Evolutionary conservation across 2,888 invertebrate genomes (phyloP).

Genomic region (Drosophila histrio): DNA sequence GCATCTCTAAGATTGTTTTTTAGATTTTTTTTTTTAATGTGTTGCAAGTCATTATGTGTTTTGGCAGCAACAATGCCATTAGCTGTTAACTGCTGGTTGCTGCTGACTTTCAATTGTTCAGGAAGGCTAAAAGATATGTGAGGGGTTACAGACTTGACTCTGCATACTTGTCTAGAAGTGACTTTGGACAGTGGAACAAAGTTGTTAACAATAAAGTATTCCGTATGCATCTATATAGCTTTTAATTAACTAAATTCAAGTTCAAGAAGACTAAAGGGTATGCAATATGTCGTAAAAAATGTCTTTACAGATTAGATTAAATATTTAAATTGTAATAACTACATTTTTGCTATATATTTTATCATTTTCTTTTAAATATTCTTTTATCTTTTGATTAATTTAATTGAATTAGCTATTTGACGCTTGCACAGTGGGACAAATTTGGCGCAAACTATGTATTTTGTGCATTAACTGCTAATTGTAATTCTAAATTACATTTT

Average conservation of each 20-base stretch:
- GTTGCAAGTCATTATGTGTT: slow-evolving; percentile 52
- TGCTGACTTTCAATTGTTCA: slow-evolving; percentile 37
- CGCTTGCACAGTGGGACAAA: neutral
- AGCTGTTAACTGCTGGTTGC: slow-evolving; percentile 29
- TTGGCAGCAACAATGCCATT: slow-evolving; percentile 46
- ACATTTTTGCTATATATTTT: too few species aligned
- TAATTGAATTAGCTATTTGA: too few species aligned
- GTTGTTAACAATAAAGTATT: neutral
- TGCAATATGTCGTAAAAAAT: too few species aligned
- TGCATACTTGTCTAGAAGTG: slow-evolving; percentile 1
- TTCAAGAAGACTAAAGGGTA: too few species aligned
- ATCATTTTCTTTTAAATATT: too few species aligned
- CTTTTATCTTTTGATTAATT: neutral
- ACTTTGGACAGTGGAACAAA: slow-evolving; percentile 30
- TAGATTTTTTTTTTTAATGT: slow-evolving; percentile 4
- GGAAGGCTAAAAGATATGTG: slow-evolving; percentile 38
- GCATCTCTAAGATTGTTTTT: slow-evolving; percentile 31
- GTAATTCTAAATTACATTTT: neutral
- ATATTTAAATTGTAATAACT: too few species aligned
- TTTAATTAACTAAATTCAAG: neutral
- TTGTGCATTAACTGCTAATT: neutral
- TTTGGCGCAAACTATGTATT: neutral
- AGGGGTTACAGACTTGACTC: slow-evolving; percentile 43
- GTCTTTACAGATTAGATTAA: too few species aligned
- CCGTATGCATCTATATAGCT: too few species aligned